phyloP scores from a whole-genome alignment of 2,888 invertebrate genomes.

The Chymomyza amoena region DNA sequence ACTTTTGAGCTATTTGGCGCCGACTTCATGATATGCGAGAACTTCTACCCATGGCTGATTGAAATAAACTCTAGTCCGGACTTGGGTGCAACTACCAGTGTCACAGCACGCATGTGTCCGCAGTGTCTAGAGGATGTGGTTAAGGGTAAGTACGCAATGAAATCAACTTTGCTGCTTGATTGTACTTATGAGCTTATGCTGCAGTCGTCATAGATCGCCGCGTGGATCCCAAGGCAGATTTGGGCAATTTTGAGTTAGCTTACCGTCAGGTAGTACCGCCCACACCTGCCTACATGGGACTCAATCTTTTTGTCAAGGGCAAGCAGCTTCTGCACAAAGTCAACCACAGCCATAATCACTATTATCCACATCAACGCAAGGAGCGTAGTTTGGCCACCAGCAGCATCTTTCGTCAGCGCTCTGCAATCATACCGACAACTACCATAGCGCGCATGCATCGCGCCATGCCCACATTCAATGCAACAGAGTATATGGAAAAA shows the following conservation, averaged over 20 bases:
- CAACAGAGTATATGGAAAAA: constrained; percentile 75
- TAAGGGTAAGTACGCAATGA: constrained; percentile 84
- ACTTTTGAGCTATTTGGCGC: constrained; percentile 97
- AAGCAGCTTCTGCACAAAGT: constrained; percentile 74
- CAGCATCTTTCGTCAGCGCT: constrained; percentile 60
- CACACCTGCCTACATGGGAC: constrained; percentile 88
- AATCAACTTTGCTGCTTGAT: background rate
- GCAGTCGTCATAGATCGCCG: constrained; percentile 89
- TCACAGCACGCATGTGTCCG: constrained; percentile 91
- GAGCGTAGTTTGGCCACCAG: constrained; percentile 64
- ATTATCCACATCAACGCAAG: constrained; percentile 61
- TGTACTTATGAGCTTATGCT: constrained; percentile 53
- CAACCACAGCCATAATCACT: constrained; percentile 54
- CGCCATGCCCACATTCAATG: constrained; percentile 76
- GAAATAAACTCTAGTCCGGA: constrained; percentile 97
- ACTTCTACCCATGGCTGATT: constrained; percentile 93
- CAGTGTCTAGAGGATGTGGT: constrained; percentile 93
- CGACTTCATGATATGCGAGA: constrained; percentile 95
- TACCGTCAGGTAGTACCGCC: constrained; percentile 89
- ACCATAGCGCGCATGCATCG: constrained; percentile 67
- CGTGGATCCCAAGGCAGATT: constrained; percentile 85
- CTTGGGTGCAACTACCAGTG: constrained; percentile 92
- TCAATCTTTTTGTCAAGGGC: constrained; percentile 78
- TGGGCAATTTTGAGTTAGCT: constrained; percentile 89
- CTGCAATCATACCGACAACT: constrained; percentile 50